Conservation (phyloP, 2,797 vertebrate genomes). For the Anableps anableps region DNA sequence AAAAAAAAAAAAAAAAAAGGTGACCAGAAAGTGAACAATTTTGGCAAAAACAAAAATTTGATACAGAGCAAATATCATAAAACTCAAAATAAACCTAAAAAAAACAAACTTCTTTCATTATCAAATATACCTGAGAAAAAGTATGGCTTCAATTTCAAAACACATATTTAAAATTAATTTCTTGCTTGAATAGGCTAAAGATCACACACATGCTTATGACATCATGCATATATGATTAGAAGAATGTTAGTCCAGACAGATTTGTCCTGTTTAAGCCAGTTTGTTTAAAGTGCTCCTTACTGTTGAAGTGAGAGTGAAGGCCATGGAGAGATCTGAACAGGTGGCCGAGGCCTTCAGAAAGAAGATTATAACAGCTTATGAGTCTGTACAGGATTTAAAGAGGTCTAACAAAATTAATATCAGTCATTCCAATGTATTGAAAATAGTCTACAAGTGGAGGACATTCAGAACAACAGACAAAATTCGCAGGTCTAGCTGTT, state of each 20-base stretch:
- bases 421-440: neutral
- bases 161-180: constrained; percentile 20
- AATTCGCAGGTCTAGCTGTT: neutral
- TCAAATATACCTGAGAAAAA: constrained; percentile 69
- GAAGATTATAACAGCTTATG: neutral
- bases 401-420: neutral
- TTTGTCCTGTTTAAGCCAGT: neutral
- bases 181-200: neutral
- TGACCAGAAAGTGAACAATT: constrained; percentile 8
- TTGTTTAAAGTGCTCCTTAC: neutral
- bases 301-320: neutral
- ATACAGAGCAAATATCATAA: constrained; percentile 25
- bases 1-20: neutral
- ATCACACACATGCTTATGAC: neutral
- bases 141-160: constrained; percentile 64
- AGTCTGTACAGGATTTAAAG: neutral
- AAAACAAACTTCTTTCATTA: constrained; percentile 25
- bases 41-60: constrained; percentile 13
- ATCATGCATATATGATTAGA: neutral
- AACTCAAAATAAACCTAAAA: neutral
- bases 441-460: neutral
- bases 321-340: too few species aligned
- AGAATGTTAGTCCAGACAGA: neutral
- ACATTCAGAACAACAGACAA: neutral
- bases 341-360: too few species aligned